Evolutionary conservation across 2,888 invertebrate species (phyloP), one percentile per base, ranked within the genome.

Genomic region (Athripsodes cinereus): DNA sequence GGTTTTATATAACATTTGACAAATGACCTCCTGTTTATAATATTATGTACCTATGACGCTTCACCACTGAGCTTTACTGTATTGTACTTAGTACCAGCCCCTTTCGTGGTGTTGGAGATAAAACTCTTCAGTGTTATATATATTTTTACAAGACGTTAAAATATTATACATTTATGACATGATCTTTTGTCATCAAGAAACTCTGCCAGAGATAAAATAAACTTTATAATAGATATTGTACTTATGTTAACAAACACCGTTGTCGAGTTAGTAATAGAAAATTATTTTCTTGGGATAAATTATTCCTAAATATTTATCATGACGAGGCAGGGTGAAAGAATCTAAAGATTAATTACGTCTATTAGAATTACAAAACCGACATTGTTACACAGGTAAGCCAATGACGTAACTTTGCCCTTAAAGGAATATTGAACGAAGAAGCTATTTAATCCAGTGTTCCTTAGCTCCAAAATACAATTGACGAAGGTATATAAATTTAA

Each of bases 11-110:
- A 50, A 51, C 49, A 46, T 51, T 51, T 59, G 59, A 59, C 55
- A 59, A 59, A 59, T 54, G 59, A 55, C 53, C 53, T 19, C 40
- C 59, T 59, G 59, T 59, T 59, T 55, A 53, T 55, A n/a, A n/a
- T n/a, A n/a, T n/a, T n/a, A n/a, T n/a, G n/a, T n/a, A 55, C 49
- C 52, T 55, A 55, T 52, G 55, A 52, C 52, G 55, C 55, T 59
- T 55, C 55, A 55, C n/a, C n/a, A n/a, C 53, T 53, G 35, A 34
- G 51, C 26, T 21, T 48, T 19, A 13, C 35, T 19, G 31, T 47
- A 40, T 40, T 13, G 13, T 40, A 13, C 40, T 16, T 16, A 40
- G 13, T 16, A 13, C 16, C 40, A 40, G 40, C 31, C 18, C 31
- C 22, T 31, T 34, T 57, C 54, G 35, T 58, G 58, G 50, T 55